Conservation (phyloP, 2,113 vertebrate species). For the Irena cyanogastra region DNA sequence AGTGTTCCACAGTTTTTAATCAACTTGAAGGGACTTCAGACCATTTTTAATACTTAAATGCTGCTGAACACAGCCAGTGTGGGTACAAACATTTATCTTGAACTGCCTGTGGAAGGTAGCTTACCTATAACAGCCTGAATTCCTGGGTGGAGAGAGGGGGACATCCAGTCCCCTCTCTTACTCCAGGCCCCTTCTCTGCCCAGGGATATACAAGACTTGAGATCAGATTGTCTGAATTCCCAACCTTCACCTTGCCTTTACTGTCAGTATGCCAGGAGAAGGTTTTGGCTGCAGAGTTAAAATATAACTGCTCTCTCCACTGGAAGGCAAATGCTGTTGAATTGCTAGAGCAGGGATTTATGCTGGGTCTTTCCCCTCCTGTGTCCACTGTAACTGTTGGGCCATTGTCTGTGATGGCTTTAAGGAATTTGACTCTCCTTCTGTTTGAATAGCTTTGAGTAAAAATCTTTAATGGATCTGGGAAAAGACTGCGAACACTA, state of each 20-base stretch:
- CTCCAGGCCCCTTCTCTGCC: background rate
- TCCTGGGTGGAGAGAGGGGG: rapidly evolving
- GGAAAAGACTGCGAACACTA: background rate
- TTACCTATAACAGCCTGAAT: background rate
- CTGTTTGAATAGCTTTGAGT: background rate
- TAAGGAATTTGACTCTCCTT: background rate
- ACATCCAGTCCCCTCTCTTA: background rate
- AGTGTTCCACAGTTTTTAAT: background rate
- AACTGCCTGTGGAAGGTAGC: background rate
- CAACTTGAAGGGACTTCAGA: background rate
- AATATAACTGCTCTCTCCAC: background rate
- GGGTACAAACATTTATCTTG: background rate
- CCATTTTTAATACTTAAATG: background rate
- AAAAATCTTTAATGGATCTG: background rate
- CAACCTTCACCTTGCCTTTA: background rate
- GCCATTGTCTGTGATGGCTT: background rate
- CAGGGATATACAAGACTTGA: too few relatives aligned
- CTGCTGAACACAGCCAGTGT: background rate
- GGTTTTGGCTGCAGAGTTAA: background rate
- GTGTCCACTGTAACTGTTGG: background rate
- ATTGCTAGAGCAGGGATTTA: background rate
- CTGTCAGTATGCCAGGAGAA: background rate
- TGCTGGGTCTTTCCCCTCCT: background rate
- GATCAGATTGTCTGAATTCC: background rate
- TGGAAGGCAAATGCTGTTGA: background rate